Evolutionary conservation across 2,797 vertebrate genomes (phyloP).

Genomic region (Amniataba percoides): DNA sequence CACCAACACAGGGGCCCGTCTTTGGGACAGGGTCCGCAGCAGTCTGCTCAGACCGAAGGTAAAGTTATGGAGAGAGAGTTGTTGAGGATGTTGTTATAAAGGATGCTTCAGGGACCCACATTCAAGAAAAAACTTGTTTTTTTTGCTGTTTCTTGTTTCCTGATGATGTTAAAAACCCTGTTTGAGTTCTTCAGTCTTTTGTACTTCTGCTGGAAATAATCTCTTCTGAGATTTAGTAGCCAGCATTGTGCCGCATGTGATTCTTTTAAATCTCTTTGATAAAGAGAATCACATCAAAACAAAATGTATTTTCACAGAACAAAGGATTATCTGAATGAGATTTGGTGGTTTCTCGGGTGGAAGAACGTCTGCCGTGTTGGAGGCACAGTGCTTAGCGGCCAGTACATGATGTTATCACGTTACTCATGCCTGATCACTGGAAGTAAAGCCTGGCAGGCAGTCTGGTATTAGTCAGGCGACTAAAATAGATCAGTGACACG

Average conservation of each 20-base stretch:
- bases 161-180: background rate
- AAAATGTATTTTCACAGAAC: constrained; percentile 47
- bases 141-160: background rate
- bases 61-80: constrained; percentile 27
- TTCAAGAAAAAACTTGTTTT: background rate
- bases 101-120: background rate
- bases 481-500: constrained; percentile 53
- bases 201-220: constrained; percentile 4
- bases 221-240: background rate
- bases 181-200: background rate
- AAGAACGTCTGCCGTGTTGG: constrained; percentile 55
- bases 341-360: constrained; percentile 54
- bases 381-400: constrained; percentile 20
- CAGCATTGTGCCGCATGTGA: background rate
- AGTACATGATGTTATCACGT: constrained; percentile 39
- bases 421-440: constrained; percentile 47
- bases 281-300: constrained; percentile 41
- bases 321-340: constrained; percentile 68
- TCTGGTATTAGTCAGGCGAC: constrained; percentile 53
- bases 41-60: constrained; percentile 83
- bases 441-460: constrained; percentile 45
- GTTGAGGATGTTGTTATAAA: background rate
- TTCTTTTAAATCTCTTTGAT: constrained; percentile 7
- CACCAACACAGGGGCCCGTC: constrained; percentile 65
- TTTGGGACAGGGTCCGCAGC: constrained; percentile 82